Base-by-base conservation (phyloP, 2,888 invertebrate species). In the Stenchaetothrips biformis region DNA sequence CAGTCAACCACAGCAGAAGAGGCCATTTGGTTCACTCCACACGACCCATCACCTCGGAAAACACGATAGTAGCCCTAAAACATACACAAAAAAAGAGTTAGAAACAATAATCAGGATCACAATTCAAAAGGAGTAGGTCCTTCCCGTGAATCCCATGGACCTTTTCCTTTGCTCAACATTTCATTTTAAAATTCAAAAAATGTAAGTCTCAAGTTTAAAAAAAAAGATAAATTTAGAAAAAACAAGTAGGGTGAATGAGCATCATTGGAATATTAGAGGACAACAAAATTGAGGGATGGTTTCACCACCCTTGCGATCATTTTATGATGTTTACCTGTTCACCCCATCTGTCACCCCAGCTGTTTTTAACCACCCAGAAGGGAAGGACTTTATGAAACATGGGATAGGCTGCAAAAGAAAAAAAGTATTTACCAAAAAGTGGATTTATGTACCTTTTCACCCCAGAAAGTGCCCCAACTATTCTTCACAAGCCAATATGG, bases 401-500 rank as follows among this genome's bases (percentile, higher is more conserved):
- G 11, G 94, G 93, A 88, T 94, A 95, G 77, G 90, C 94, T 91
- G 90, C 85, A 87, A 91, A 85, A 84, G 83, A 81, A 83, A 82
- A 82, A 85, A 85, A 82, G 78, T 80, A 79, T 82, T 62, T 77
- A 78, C 48, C 48, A 80, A 81, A 79, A 79, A 48, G 74, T 79
- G n/a, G 37, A 37, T 37, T 37, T 37, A 37, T 83, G 84, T 84
- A 90, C 89, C 87, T 89, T 92, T 87, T 97, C 96, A 67, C 98
- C 98, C 97, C 97, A 98, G 47, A 88, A 87, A 59, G 89, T 86
- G 79, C 98, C 97, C 98, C 98, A 98, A 16, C 97, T 97, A 88
- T 98, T 98, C 89, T 98, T 98, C 49, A 98, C 89, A 82, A 93
- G 93, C 98, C 98, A 98, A 86, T 92, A 98, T 0, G 96, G 96